Base-by-base conservation (phyloP, 53 echinoderm and acorn worm genomes). In the Temnopleurus reevesii region DNA sequence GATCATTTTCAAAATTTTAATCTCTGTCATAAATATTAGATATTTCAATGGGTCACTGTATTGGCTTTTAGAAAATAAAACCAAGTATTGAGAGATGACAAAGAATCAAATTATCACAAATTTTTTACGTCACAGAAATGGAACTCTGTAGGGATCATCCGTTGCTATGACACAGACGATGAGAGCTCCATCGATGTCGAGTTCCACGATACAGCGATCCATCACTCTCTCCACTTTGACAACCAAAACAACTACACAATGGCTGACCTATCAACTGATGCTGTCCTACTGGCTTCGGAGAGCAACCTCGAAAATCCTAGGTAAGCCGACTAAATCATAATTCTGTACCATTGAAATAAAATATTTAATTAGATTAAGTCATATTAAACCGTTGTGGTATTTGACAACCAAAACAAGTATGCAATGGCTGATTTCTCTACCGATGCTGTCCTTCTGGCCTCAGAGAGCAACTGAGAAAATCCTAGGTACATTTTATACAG, bases 101-200 rank as follows among this genome's bases (percentile, higher is more conserved):
- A n/a, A n/a, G n/a, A n/a, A n/a, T n/a, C n/a, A n/a, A n/a, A n/a
- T n/a, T n/a, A n/a, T n/a, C n/a, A n/a, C n/a, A n/a, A n/a, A n/a
- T n/a, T n/a, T n/a, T n/a, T n/a, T n/a, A n/a, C n/a, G n/a, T 36
- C 23, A 5, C 43, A 97, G 97, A 95, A 95, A 92, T 97, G 97
- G 97, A 97, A 97, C 58, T 86, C 93, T 28, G 63, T 97, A 4
- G 97, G 95, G 18, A 95, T 95, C 9, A 77, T 97, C 23, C 91
- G 95, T 46, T 95, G 95, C 89, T 97, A 97, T 54, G 95, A 95
- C 55, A 94, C 90, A 1, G 97, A 97, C 12, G 97, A 97, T 17
- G 97, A 97, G 59, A 94, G 92, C 23, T 95, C 97, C 53, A 95
- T 97, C 54, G 97, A 97, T 60, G 97, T 97, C 31, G 97, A 97